Base-by-base conservation (phyloP, 2,888 invertebrate species). In the Molorchus minor region DNA sequence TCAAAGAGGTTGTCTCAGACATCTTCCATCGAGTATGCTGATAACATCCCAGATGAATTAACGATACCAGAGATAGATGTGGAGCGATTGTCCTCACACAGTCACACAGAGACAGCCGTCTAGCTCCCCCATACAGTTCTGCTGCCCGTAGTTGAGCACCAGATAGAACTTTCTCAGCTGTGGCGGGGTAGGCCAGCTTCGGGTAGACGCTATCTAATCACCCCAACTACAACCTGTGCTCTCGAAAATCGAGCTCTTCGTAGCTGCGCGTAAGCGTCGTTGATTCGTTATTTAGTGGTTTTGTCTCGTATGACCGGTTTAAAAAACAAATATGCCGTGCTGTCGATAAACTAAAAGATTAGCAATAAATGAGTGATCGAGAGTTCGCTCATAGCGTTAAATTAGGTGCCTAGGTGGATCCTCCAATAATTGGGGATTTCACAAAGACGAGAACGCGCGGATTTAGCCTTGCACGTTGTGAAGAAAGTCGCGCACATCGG, bases 101-200 rank as follows among this genome's bases (percentile, higher is more conserved):
- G 92, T 85, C 94, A 95, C 86, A 95, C 94, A 77, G 94, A 95
- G 86, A 94, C 94, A 75, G 94, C 94, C 81, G 94, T 94, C 82
- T 94, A 93, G 80, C 78, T 79, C 74, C 72, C 69, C 68, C 44
- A 38, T 56, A 67, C 58, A 67, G 60, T 62, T 61, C 58, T 63
- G 54, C 59, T 57, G 61, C 55, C 58, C 35, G 45, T 56, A 58
- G 53, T 62, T 36, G 40, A 56, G 49, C 54, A 60, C 53, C 59
- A 60, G 43, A 56, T 47, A 60, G 30, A 49, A 61, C 56, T 38
- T 38, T 58, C 56, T 44, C 47, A 45, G 44, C 58, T 56, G 63
- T 61, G 60, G 63, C 35, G 47, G 55, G 51, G 58, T 61, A 58
- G 56, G 61, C 49, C 54, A 61, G 57, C 54, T 43, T 58, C 41